These are phyloP conservation scores for Oryzias curvinotus DNA, from an alignment of 2,113 vertebrate genomes.

Conservation along the genomic window DNA sequence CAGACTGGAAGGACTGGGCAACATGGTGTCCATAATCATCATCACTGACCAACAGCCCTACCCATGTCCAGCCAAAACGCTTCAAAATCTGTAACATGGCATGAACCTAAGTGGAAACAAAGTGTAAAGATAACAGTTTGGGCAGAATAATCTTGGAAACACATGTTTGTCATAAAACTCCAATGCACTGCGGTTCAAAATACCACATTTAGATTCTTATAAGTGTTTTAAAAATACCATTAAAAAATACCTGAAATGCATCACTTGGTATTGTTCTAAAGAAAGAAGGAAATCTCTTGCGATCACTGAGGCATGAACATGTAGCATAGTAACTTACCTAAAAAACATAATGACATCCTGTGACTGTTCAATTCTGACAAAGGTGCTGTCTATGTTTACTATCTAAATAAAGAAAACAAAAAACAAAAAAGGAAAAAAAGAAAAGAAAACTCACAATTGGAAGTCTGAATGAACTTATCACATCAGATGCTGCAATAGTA, in stretches of 20 bases:
- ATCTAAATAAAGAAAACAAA: not conserved
- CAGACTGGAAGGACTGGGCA: constrained; percentile 16
- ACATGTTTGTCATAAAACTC: not conserved
- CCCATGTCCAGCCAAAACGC: constrained; percentile 26
- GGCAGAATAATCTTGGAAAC: not conserved
- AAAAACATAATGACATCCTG: not conserved
- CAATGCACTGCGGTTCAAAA: not conserved
- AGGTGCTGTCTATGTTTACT: not conserved
- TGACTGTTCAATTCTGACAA: no score
- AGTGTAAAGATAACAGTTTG: not conserved
- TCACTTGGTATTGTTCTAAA: constrained; percentile 31
- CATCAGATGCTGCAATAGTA: constrained; percentile 68
- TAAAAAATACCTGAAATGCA: constrained; percentile 34
- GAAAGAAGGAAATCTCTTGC: constrained; percentile 37
- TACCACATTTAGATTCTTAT: constrained; percentile 24
- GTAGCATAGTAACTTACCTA: constrained; percentile 35
- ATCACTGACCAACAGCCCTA: constrained; percentile 26
- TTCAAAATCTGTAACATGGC: constrained; percentile 55
- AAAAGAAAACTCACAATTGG: constrained; percentile 57
- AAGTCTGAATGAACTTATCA: constrained; percentile 60
- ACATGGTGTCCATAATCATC: constrained; percentile 26
- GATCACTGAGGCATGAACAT: constrained; percentile 36
- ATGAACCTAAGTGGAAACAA: constrained; percentile 19
- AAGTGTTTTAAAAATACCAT: not conserved
- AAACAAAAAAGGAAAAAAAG: not conserved